Evolutionary conservation across 1,140 invertebrate genomes (phyloP).

Genomic region (Drosophila virilis): DNA sequence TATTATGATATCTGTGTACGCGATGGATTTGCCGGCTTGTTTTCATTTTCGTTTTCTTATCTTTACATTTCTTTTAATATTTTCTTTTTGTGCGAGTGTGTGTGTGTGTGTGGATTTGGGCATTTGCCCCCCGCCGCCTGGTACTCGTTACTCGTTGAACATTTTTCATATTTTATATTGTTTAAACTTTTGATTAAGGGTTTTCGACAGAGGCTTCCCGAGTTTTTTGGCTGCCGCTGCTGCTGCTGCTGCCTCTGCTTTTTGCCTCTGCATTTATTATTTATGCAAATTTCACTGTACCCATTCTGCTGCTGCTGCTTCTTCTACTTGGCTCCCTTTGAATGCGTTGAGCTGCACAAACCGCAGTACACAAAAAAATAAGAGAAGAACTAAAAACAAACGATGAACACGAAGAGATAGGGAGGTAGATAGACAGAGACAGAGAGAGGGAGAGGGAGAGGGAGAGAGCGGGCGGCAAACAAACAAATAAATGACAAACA

Average conservation of each 20-base stretch:
- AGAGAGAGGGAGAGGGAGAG: not conserved
- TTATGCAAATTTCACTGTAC: slow-evolving; percentile 63
- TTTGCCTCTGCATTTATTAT: slow-evolving; percentile 65
- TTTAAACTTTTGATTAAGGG: slow-evolving; percentile 80
- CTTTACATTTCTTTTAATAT: slow-evolving; percentile 16
- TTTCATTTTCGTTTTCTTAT: slow-evolving; percentile 17
- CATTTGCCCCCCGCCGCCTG: not conserved
- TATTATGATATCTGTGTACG: slow-evolving; percentile 64
- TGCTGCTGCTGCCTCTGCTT: slow-evolving; percentile 31
- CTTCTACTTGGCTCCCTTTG: slow-evolving; percentile 45
- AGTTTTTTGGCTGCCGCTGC: slow-evolving; percentile 23
- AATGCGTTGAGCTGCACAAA: slow-evolving; percentile 50
- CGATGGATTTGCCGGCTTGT: slow-evolving; percentile 39
- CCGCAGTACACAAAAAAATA: slow-evolving; percentile 9
- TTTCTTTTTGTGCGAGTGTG: not conserved
- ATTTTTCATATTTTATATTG: slow-evolving; percentile 74
- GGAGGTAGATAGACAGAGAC: not conserved
- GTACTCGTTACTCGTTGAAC: slow-evolving; percentile 40
- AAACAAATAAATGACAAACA: slow-evolving; percentile 79
- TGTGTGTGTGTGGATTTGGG: slow-evolving; percentile 20
- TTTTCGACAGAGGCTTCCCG: slow-evolving; percentile 45
- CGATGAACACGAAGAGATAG: slow-evolving; percentile 17
- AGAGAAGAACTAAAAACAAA: slow-evolving; percentile 32
- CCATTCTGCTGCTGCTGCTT: slow-evolving; percentile 21
- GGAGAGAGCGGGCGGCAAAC: slow-evolving; percentile 25